Evolutionary conservation across 2,113 vertebrate genomes (phyloP).

Genomic region (Calyptommatus sinebrachiatus): DNA sequence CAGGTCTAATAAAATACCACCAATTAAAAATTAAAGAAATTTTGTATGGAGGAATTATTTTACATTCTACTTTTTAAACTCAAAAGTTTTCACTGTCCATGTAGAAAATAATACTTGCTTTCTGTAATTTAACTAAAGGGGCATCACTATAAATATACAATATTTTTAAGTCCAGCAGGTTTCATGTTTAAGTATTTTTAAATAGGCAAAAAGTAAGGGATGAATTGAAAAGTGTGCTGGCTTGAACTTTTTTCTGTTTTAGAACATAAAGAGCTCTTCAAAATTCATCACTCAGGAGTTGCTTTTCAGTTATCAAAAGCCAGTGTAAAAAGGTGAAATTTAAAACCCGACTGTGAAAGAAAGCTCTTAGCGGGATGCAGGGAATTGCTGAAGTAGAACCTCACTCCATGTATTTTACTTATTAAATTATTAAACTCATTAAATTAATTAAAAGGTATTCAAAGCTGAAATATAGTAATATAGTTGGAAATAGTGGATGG

Average conservation of each 20-base stretch:
- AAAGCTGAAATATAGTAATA: too few relatives aligned
- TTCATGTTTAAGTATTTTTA: not conserved
- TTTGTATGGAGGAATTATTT: too few relatives aligned
- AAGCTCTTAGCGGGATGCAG: not conserved
- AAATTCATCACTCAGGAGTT: too few relatives aligned
- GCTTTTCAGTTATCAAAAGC: not conserved
- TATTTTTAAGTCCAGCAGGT: not conserved
- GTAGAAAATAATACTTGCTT: not conserved
- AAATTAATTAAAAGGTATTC: too few relatives aligned
- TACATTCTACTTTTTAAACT: too few relatives aligned
- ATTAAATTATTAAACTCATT: too few relatives aligned
- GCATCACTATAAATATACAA: too few relatives aligned
- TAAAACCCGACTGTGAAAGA: not conserved
- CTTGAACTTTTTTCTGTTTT: not conserved
- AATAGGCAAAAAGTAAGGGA: not conserved
- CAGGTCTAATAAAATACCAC: too few relatives aligned
- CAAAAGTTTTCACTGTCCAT: too few relatives aligned
- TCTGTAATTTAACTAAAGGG: not conserved
- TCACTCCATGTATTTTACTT: not conserved
- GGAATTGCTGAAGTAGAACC: not conserved
- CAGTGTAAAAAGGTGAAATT: not conserved
- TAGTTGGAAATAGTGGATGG: too few relatives aligned
- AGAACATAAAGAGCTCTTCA: not conserved
- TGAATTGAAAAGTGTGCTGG: not conserved
- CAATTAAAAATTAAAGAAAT: too few relatives aligned